Base-by-base conservation (phyloP, 2,113 vertebrate species). In the Progne subis region DNA sequence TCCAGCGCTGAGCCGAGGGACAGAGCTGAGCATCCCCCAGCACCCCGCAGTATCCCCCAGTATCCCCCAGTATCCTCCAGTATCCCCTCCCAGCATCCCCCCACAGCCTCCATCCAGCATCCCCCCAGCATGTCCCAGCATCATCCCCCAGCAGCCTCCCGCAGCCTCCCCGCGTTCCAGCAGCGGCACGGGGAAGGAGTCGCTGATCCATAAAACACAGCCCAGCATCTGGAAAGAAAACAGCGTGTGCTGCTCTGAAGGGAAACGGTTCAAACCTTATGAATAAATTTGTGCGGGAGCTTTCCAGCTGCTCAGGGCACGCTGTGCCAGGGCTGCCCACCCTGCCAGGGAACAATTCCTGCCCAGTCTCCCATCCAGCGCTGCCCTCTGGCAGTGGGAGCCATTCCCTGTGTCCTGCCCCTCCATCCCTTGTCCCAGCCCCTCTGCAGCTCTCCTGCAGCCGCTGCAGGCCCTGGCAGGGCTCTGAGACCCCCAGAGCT, bases 301-400 rank as follows among this genome's bases (percentile, higher is more conserved):
- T 47, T 52, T 18, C 8, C 53, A 32, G n/a, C 44, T 14, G 2
- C 59, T 52, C 60, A 8, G 59, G 59, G 52, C 44, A 24, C 18
- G 2, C 59, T 4, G 44, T 28, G 59, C 59, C 77, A 12, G 52
- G 6, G 34, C 67, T 72, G 6, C 14, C 34, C 57, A 10, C 14
- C 18, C 11, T 32, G 2, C 2, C 21, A 52, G 60, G 41, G 9
- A 71, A 6, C 4, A 31, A 29, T n/a, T 67, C 52, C 29, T 34
- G 3, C 65, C 69, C 44, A 3, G 0, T 0, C 0, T 37, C 37
- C 59, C 59, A 28, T 0, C 76, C 18, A 43, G 0, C 20, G 16
- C 57, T 71, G 57, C 20, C 34, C 57, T 25, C n/a, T 18, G 43
- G 26, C 43, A 72, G 0, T 32, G 43, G 21, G 13, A 72, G 31